Evolutionary conservation across 2,888 invertebrate genomes (phyloP).

Genomic region (Halictus quadricinctus): DNA sequence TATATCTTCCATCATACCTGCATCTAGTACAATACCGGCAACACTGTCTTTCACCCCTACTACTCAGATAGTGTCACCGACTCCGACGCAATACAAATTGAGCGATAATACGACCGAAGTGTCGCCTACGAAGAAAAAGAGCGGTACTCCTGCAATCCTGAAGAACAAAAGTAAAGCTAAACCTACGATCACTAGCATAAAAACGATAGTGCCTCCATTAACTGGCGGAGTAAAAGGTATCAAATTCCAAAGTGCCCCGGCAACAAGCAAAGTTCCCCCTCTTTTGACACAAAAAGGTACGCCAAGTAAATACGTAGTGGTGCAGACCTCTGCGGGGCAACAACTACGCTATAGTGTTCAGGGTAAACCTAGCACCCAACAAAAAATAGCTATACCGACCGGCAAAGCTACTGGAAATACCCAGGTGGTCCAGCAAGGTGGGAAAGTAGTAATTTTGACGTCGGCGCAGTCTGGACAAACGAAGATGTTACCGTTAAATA

Average conservation of each 20-base stretch:
- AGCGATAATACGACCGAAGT: constrained; percentile 54
- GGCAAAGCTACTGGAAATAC: constrained; percentile 73
- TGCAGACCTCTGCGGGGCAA: constrained; percentile 77
- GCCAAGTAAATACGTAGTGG: constrained; percentile 79
- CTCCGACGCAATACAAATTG: constrained; percentile 65
- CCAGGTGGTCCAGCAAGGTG: constrained; percentile 79
- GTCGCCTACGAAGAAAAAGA: constrained; percentile 76
- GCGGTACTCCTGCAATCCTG: constrained; percentile 77
- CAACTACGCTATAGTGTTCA: constrained; percentile 78
- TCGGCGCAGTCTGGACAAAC: constrained; percentile 76
- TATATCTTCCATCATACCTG: constrained; percentile 79
- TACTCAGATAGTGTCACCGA: constrained; percentile 67
- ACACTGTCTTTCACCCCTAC: constrained; percentile 67
- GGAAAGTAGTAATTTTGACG: constrained; percentile 80
- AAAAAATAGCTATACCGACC: constrained; percentile 74
- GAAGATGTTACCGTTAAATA: constrained; percentile 76
- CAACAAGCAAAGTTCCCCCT: constrained; percentile 68
- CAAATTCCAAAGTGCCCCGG: constrained; percentile 74
- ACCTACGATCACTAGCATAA: constrained; percentile 80
- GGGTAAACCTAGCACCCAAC: constrained; percentile 72
- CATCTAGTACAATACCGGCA: constrained; percentile 61
- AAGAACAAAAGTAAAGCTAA: constrained; percentile 79
- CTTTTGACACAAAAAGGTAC: constrained; percentile 73
- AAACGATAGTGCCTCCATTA: constrained; percentile 77
- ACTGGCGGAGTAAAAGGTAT: constrained; percentile 76